Evolutionary conservation across 2,797 vertebrate species (phyloP).

Genomic region (Falco novaeseelandiae): DNA sequence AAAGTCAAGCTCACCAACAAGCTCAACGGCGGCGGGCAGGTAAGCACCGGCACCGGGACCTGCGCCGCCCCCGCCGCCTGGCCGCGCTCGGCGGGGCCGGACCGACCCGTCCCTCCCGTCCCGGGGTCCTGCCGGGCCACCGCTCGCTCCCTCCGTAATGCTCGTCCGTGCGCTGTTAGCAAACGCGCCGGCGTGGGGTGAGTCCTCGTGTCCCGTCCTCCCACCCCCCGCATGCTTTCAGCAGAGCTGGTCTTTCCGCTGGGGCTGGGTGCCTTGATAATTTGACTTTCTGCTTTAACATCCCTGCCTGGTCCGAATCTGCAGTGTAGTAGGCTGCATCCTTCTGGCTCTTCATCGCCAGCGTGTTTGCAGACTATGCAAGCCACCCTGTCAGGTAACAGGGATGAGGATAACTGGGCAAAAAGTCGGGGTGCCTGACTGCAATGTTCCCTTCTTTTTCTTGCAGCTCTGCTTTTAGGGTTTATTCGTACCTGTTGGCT

Average conservation of each 20-base stretch:
- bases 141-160: rapidly evolving
- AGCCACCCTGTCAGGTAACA: background rate
- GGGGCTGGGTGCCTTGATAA: background rate
- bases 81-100: no score
- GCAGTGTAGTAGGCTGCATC: rapidly evolving
- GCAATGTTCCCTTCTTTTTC: background rate
- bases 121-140: background rate
- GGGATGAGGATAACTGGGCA: background rate
- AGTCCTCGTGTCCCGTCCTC: rapidly evolving
- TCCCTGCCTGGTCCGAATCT: background rate
- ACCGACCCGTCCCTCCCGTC: no score
- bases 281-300: no score
- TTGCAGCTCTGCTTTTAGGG: background rate
- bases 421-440: background rate
- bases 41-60: background rate
- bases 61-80: background rate
- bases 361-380: rapidly evolving
- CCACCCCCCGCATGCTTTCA: rapidly evolving
- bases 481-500: background rate
- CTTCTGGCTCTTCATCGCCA: background rate
- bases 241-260: no score
- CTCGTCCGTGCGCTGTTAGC: rapidly evolving
- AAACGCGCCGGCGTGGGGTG: rapidly evolving
- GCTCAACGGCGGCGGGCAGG: conserved; percentile 85
- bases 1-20: conserved; percentile 88